Evolutionary conservation across 2,797 vertebrate genomes (phyloP).

Genomic region (Semaprochilodus insignis): DNA sequence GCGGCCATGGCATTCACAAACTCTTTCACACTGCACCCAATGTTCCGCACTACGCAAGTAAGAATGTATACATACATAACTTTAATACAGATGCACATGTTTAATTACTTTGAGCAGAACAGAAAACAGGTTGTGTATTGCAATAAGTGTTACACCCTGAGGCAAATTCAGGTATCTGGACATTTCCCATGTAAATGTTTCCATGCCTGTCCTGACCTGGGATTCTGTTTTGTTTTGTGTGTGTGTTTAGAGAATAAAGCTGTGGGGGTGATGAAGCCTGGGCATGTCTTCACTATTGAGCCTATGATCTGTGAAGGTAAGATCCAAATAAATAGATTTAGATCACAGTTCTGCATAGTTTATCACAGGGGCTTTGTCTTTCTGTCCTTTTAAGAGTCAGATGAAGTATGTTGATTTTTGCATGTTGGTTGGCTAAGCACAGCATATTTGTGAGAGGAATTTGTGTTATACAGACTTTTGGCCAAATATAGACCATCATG

Average conservation of each 20-base stretch:
- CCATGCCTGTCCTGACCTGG: neutral
- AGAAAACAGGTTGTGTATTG: neutral
- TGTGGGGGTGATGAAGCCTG: constrained; percentile 98
- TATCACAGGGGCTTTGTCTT: neutral
- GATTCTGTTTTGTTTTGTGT: constrained; percentile 51
- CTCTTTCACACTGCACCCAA: constrained; percentile 98
- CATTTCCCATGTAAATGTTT: neutral
- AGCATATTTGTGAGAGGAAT: neutral
- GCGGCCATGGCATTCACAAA: constrained; percentile 95
- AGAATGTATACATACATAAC: constrained; percentile 65
- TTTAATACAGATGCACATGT: neutral
- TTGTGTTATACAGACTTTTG: neutral
- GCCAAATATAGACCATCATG: too few species aligned
- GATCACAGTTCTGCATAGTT: neutral
- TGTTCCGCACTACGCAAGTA: constrained; percentile 97
- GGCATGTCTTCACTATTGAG: constrained; percentile 98
- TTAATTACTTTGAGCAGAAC: neutral
- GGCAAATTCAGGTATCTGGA: neutral
- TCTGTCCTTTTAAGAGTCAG: neutral
- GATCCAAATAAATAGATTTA: constrained; percentile 37
- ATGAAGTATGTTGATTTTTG: neutral
- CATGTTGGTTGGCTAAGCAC: neutral
- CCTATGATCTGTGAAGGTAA: constrained; percentile 99
- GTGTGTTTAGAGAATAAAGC: constrained; percentile 94
- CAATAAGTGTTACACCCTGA: neutral